Conservation (phyloP, 2,797 vertebrate genomes). For the Chromobotia macracanthus region DNA sequence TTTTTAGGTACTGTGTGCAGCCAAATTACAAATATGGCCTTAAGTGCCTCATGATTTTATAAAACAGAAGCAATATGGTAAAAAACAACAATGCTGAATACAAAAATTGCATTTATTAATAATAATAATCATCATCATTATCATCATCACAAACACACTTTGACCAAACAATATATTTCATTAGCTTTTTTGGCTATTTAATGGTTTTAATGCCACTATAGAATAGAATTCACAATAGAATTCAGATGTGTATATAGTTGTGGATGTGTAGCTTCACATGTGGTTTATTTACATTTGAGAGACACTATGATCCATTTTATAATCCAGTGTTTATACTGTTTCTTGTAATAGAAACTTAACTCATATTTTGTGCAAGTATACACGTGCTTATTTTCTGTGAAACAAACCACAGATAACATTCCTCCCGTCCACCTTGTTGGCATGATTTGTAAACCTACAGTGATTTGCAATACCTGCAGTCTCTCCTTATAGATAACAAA, state of each 20-base stretch:
- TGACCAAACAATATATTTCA: background rate
- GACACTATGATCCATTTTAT: too few species aligned
- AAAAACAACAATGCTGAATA: background rate
- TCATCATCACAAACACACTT: background rate
- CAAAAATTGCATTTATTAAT: background rate
- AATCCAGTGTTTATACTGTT: background rate
- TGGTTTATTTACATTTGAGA: too few species aligned
- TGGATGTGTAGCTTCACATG: background rate
- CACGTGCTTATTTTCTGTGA: background rate
- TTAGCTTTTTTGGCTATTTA: background rate
- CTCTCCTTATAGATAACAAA: slow-evolving; percentile 36
- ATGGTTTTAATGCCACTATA: too few species aligned
- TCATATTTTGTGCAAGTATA: background rate
- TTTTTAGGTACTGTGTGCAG: background rate
- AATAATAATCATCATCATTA: background rate
- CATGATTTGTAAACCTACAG: slow-evolving; percentile 8
- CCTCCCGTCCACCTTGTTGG: background rate
- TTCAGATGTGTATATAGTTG: background rate
- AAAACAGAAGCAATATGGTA: background rate
- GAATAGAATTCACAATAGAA: background rate
- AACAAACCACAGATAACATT: background rate
- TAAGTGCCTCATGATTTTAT: background rate
- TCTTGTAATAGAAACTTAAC: background rate
- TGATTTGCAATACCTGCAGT: slow-evolving; percentile 17
- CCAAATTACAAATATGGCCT: background rate